Percentiles rank a stretch among this genome's conserved stretches.
phyloP scores from a whole-genome alignment of 2,888 invertebrate genomes.

The Habroteleia sp. region DNA sequence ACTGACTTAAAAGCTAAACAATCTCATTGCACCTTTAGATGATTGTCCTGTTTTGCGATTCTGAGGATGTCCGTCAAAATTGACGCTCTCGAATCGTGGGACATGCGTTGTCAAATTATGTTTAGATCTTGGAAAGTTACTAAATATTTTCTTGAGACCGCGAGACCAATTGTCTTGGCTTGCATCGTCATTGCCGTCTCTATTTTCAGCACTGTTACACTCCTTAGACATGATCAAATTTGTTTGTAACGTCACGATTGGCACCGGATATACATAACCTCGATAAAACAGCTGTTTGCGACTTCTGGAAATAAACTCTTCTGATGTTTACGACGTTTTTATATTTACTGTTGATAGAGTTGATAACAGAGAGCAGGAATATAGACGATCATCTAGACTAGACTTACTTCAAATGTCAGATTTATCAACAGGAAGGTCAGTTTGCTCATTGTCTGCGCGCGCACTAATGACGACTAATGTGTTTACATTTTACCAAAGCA shows the following conservation, averaged over 20 bases:
- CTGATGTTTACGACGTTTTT: conserved; percentile 26
- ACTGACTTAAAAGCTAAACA: too few species aligned
- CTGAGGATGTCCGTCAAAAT: conserved; percentile 51
- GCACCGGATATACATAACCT: conserved; percentile 70
- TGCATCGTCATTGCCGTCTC: conserved; percentile 63
- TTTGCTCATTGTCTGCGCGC: conserved; percentile 5
- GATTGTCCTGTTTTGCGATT: conserved; percentile 20
- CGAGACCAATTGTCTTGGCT: conserved; percentile 59
- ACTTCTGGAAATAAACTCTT: conserved; percentile 28
- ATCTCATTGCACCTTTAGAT: conserved; percentile 22
- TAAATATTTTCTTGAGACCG: conserved; percentile 67
- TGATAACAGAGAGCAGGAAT: too few species aligned
- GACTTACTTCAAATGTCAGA: conserved; percentile 1
- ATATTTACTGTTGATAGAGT: conserved; percentile 18
- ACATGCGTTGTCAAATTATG: conserved; percentile 58
- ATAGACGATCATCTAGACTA: too few species aligned
- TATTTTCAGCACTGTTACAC: conserved; percentile 62
- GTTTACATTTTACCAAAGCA: too few species aligned
- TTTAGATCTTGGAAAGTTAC: conserved; percentile 67
- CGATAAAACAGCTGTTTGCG: conserved; percentile 69
- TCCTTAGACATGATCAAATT: conserved; percentile 66
- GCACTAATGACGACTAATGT: too few species aligned
- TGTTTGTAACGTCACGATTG: conserved; percentile 42
- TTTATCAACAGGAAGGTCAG: conserved; percentile 1
- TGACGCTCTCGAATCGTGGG: conserved; percentile 68